Evolutionary conservation across 2,113 vertebrate species (phyloP).

Genomic region (Cyrtonyx montezumae): DNA sequence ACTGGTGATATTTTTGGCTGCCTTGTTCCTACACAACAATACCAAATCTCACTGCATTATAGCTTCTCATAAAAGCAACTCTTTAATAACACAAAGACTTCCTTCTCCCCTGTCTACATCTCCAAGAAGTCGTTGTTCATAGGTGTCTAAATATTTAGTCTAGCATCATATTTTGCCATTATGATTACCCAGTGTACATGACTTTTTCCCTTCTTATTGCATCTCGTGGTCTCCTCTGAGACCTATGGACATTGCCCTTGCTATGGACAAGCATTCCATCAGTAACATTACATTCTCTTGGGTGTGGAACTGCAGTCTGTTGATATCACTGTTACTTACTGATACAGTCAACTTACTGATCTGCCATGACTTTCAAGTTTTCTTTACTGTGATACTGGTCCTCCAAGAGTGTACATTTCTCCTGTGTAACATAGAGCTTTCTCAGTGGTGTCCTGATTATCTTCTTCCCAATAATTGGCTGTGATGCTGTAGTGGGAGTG

Average conservation of each 20-base stretch:
- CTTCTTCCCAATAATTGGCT: not conserved
- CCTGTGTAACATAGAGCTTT: not conserved
- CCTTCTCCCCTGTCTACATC: not conserved
- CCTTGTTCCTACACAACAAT: not conserved
- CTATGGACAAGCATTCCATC: not conserved
- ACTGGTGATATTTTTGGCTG: conserved; percentile 44
- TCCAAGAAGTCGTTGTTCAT: not conserved
- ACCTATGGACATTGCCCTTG: not conserved
- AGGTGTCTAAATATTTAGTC: not conserved
- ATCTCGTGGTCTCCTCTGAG: not conserved
- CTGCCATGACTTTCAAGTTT: not conserved
- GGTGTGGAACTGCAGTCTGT: not conserved
- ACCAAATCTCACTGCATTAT: not conserved
- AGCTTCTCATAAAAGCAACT: not conserved
- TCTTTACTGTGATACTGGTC: not conserved
- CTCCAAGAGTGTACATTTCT: not conserved
- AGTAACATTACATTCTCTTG: not conserved
- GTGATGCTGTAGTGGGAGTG: too few relatives aligned
- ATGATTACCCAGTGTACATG: not conserved
- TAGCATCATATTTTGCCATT: not conserved
- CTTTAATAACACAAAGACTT: not conserved
- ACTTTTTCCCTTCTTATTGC: not conserved
- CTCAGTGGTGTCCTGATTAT: not conserved
- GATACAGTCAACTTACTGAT: not conserved
- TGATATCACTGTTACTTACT: not conserved